Evolutionary conservation across 2,888 invertebrate species (phyloP).

Genomic region (Drosophila trichaetosa): DNA sequence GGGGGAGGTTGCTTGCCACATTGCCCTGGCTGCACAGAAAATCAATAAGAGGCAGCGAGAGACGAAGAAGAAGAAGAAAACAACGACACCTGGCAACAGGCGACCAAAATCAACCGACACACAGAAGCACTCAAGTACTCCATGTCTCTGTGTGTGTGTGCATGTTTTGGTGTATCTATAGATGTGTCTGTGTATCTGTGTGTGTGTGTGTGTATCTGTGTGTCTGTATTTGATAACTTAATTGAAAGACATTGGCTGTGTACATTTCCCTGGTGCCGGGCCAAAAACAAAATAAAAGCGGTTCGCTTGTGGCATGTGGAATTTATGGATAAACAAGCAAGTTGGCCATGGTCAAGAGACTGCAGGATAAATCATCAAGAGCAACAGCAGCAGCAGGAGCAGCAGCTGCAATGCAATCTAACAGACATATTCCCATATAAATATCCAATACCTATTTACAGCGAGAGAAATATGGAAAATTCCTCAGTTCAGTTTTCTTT

Average conservation of each 20-base stretch:
- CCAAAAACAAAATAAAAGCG: slow-evolving; percentile 40
- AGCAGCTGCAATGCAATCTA: slow-evolving; percentile 22
- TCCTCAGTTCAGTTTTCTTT: neutral
- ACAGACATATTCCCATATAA: slow-evolving; percentile 42
- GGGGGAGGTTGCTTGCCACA: slow-evolving; percentile 1
- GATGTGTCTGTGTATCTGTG: slow-evolving; percentile 1
- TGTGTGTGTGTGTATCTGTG: slow-evolving; percentile 17
- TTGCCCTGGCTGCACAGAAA: slow-evolving; percentile 39
- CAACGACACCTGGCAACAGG: slow-evolving; percentile 69
- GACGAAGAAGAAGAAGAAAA: neutral
- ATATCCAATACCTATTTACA: slow-evolving; percentile 28
- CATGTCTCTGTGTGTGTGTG: slow-evolving; percentile 31
- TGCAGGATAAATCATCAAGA: slow-evolving; percentile 55
- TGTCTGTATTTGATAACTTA: slow-evolving; percentile 72
- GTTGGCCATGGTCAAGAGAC: slow-evolving; percentile 65
- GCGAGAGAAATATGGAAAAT: neutral
- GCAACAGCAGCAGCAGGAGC: slow-evolving; percentile 3
- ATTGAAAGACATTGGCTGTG: slow-evolving; percentile 76
- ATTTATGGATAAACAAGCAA: slow-evolving; percentile 75
- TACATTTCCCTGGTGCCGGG: slow-evolving; percentile 49
- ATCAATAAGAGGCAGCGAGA: slow-evolving; percentile 60
- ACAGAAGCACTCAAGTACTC: slow-evolving; percentile 14
- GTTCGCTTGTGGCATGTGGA: slow-evolving; percentile 43
- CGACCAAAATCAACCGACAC: slow-evolving; percentile 48
- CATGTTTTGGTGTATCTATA: neutral